Evolutionary conservation across 2,113 vertebrate genomes (phyloP), one percentile per base, ranked within the genome.

Genomic region (Centropristis striata): DNA sequence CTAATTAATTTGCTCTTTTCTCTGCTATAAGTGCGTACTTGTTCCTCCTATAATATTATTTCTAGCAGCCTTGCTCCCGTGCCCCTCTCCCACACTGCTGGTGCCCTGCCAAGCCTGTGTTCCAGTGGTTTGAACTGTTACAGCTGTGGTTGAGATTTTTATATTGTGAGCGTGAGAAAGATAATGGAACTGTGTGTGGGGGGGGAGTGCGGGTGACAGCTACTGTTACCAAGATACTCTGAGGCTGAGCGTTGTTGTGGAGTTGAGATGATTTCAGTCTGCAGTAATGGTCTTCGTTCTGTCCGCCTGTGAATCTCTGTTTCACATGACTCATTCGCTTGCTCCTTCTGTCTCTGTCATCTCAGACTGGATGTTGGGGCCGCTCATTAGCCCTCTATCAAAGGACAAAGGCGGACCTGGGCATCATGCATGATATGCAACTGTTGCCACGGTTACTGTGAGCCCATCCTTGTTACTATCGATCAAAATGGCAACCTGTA

Each of bases 381-480:
- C 2, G 16, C 79, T 91, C 80, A 80, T 80, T 88, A 85, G 42
- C 59, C n/a, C 9, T 0, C 63, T 55, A 75, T 80, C 69, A 86
- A 78, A 84, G 65, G 64, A 89, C 69, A 84, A 81, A 67, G 44
- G 66, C 37, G 2, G 50, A 47, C 51, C 57, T 1, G 7, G 42
- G 28, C 47, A 5, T 75, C 60, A 3, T 58, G 71, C 32, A 12
- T 42, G 47, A 66, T 73, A 46, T 66, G 61, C 67, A 53, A 44
- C 44, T 39, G 75, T 91, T 88, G 65, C 85, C 61, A 73, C 53
- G 64, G 83, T 63, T 75, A 81, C 88, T n/a, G 1, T 2, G 51
- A 78, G 64, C 57, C 59, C 53, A 60, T 64, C 59, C 63, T 42
- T 23, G 41, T 50, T 46, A 21, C 11, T 6, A 75, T 83, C 72